Evolutionary conservation across 2,888 invertebrate species (phyloP).

Genomic region (Cryptus armator): DNA sequence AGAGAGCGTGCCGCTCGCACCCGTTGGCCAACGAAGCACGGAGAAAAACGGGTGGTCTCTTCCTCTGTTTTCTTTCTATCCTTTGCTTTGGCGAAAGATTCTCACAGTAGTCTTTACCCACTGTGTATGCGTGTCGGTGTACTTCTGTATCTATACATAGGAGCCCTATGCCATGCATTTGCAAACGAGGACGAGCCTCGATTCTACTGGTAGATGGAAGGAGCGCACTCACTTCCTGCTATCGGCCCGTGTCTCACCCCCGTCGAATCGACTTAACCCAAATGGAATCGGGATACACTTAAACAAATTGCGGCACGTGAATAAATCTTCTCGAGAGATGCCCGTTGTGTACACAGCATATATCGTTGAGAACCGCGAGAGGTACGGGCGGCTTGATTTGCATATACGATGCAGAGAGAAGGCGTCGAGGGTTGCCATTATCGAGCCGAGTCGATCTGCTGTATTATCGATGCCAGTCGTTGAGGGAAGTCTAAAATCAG

Average conservation of each 20-base stretch:
- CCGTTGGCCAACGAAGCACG: slow-evolving; percentile 62
- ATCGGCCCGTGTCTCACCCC: slow-evolving; percentile 58
- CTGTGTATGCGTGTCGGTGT: slow-evolving; percentile 47
- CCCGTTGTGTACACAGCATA: slow-evolving; percentile 45
- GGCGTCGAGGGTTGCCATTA: slow-evolving; percentile 73
- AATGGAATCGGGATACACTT: slow-evolving; percentile 84
- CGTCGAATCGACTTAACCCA: slow-evolving; percentile 76
- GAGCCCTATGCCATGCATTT: slow-evolving; percentile 69
- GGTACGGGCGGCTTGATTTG: slow-evolving; percentile 81
- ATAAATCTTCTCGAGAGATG: slow-evolving; percentile 81
- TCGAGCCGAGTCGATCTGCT: slow-evolving; percentile 63
- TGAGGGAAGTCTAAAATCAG: slow-evolving; percentile 67
- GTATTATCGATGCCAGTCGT: slow-evolving; percentile 54
- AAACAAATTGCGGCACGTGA: slow-evolving; percentile 83
- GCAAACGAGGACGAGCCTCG: slow-evolving; percentile 67
- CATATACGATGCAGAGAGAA: slow-evolving; percentile 79
- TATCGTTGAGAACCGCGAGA: slow-evolving; percentile 69
- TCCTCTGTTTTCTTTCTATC: slow-evolving; percentile 53
- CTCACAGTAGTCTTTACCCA: slow-evolving; percentile 43
- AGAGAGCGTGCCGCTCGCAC: slow-evolving; percentile 58
- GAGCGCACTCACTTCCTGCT: slow-evolving; percentile 46
- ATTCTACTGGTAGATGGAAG: slow-evolving; percentile 17
- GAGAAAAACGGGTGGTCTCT: slow-evolving; percentile 31
- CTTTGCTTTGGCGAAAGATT: slow-evolving; percentile 44
- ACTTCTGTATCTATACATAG: slow-evolving; percentile 45